A percentile compares a stretch with the other conserved stretches of the same genome.
phyloP scores from a whole-genome alignment of 2,113 vertebrate species.

The Myotis brandtii region DNA sequence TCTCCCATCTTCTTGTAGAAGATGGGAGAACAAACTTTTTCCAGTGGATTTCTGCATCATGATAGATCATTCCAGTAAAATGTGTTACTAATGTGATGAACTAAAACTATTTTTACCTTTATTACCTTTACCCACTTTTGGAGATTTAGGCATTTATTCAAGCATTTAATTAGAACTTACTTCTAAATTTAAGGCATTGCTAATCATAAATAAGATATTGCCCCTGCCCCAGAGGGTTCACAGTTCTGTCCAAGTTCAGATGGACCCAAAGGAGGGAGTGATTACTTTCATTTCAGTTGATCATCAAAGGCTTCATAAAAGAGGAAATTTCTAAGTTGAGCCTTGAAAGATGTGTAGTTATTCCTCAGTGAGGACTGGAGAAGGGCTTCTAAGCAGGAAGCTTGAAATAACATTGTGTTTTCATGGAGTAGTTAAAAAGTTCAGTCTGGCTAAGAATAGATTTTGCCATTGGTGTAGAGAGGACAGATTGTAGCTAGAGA shows the following conservation, averaged over 20 bases:
- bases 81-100: not conserved
- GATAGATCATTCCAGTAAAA: not conserved
- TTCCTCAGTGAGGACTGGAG: not conserved
- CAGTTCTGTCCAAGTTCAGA: not conserved
- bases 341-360: not conserved
- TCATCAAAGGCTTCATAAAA: not conserved
- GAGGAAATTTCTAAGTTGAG: not conserved
- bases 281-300: not conserved
- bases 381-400: not conserved
- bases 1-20: conserved; percentile 2
- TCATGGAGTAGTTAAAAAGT: not conserved
- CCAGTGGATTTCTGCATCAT: not conserved
- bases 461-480: not conserved
- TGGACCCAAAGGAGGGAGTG: not conserved
- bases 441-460: not conserved
- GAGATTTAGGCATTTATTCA: not conserved
- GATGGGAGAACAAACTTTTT: not conserved
- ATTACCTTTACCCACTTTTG: not conserved
- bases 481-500: not conserved
- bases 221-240: not conserved
- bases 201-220: not conserved
- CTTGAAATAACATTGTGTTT: not conserved
- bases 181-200: not conserved
- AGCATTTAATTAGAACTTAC: not conserved
- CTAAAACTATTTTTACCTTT: not conserved